Evolutionary conservation across 2,888 invertebrate species (phyloP).

Genomic region (Acleris cristana): DNA sequence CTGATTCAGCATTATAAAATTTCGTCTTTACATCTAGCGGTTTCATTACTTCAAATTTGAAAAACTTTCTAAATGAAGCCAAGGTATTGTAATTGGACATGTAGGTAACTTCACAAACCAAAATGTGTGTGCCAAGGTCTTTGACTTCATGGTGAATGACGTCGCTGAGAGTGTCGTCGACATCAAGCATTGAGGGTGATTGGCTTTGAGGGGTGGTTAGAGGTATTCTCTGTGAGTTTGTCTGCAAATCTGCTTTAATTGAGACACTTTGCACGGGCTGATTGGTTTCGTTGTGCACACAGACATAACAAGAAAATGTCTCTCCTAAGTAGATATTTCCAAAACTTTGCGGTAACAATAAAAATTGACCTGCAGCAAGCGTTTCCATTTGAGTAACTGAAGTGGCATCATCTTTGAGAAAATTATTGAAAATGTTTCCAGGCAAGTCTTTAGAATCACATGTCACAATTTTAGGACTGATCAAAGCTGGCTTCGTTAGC

Average conservation of each 20-base stretch:
- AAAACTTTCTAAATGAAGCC: conserved; percentile 97
- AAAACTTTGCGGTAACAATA: conserved; percentile 97
- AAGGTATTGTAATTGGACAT: conserved; percentile 88
- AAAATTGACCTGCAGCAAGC: conserved; percentile 93
- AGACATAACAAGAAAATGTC: conserved; percentile 98
- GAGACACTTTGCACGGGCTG: conserved; percentile 92
- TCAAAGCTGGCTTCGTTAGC: conserved; percentile 94
- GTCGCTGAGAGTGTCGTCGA: conserved; percentile 95
- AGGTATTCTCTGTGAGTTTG: conserved; percentile 93
- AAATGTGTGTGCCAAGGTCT: conserved; percentile 98
- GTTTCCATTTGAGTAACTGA: conserved; percentile 92
- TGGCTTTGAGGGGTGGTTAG: conserved; percentile 89
- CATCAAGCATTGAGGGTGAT: conserved; percentile 84
- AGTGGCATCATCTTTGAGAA: conserved; percentile 92
- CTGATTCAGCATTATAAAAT: conserved; percentile 96
- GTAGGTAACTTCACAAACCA: conserved; percentile 98
- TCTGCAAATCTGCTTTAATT: conserved; percentile 97
- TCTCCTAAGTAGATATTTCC: conserved; percentile 99
- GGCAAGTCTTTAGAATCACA: conserved; percentile 94
- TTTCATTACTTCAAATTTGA: conserved; percentile 98
- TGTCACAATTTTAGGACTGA: conserved; percentile 91
- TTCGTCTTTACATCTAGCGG: conserved; percentile 99
- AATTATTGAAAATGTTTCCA: conserved; percentile 90
- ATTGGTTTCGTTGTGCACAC: conserved; percentile 97
- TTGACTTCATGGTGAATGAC: conserved; percentile 99